Percentiles rank a stretch among this genome's conserved stretches.
These are phyloP conservation scores for Etheostoma perlongum DNA, from an alignment of 2,797 vertebrate genomes.

Conservation along the genomic window DNA sequence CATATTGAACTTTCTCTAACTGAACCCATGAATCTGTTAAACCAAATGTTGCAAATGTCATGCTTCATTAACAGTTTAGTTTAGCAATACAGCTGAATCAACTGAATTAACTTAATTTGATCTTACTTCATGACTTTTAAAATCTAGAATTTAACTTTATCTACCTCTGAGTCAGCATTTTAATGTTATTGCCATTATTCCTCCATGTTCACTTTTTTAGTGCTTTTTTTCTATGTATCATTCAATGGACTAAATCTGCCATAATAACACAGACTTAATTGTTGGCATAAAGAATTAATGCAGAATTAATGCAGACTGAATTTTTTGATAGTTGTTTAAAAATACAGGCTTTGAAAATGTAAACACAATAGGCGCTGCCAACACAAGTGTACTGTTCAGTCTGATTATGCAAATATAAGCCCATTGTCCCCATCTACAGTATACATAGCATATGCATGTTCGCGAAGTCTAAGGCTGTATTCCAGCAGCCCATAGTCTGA, in stretches of 20 bases:
- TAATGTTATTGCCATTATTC: neutral
- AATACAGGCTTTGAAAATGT: neutral
- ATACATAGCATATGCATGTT: no score
- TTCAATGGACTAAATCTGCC: neutral
- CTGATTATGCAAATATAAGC: no score
- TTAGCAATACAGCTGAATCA: slow-evolving; percentile 24
- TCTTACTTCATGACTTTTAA: neutral
- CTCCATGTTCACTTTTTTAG: neutral
- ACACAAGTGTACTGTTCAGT: no score
- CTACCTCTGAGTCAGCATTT: neutral
- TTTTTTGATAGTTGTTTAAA: neutral
- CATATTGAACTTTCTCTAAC: slow-evolving; percentile 46
- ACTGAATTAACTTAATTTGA: neutral
- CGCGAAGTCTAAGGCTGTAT: no score
- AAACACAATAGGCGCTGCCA: no score
- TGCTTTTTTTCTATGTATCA: neutral
- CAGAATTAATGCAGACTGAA: neutral
- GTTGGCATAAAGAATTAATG: neutral
- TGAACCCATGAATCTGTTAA: slow-evolving; percentile 34
- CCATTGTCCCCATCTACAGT: no score
- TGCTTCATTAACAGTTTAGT: slow-evolving; percentile 26
- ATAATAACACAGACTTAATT: neutral
- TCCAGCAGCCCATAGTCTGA: neutral
- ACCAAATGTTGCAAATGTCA: slow-evolving; percentile 24
- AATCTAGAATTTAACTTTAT: neutral